Conservation (phyloP, 2,888 invertebrate species). For the Nemotelus nigrinus region DNA sequence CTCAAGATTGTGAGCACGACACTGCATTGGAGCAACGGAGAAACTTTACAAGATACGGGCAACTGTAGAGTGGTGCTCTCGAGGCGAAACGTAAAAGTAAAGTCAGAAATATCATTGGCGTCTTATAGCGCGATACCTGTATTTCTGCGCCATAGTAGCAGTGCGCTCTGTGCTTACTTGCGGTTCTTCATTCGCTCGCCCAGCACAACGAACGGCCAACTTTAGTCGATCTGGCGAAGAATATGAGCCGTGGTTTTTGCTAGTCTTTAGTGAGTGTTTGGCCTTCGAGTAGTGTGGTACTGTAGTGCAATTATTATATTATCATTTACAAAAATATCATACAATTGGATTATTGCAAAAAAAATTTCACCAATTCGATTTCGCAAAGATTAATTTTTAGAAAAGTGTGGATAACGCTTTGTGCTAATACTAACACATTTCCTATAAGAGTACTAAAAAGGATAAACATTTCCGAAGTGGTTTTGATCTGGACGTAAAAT, state of each 20-base stretch:
- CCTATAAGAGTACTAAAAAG: no score
- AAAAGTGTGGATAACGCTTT: no score
- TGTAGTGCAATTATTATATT: slow-evolving; percentile 52
- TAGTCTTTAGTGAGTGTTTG: slow-evolving; percentile 63
- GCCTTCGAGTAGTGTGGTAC: slow-evolving; percentile 65
- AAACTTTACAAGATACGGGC: background rate
- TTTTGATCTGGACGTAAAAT: no score
- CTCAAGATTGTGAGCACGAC: background rate
- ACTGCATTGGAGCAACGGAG: background rate
- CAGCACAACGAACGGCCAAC: background rate
- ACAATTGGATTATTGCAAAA: no score
- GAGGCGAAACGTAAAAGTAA: slow-evolving; percentile 1
- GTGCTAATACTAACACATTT: no score
- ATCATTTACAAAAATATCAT: no score
- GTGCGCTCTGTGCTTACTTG: slow-evolving; percentile 4
- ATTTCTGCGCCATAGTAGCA: background rate
- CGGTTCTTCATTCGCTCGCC: slow-evolving; percentile 3
- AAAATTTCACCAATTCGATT: no score
- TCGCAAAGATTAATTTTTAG: no score
- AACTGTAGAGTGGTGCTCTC: background rate
- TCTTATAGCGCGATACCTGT: background rate
- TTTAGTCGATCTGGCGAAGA: slow-evolving; percentile 16
- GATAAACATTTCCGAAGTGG: no score
- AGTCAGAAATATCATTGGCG: background rate
- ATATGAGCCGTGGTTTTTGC: slow-evolving; percentile 32